These are phyloP conservation scores for Ursus arctos DNA, from an alignment of 2,113 vertebrate genomes.

Conservation along the genomic window DNA sequence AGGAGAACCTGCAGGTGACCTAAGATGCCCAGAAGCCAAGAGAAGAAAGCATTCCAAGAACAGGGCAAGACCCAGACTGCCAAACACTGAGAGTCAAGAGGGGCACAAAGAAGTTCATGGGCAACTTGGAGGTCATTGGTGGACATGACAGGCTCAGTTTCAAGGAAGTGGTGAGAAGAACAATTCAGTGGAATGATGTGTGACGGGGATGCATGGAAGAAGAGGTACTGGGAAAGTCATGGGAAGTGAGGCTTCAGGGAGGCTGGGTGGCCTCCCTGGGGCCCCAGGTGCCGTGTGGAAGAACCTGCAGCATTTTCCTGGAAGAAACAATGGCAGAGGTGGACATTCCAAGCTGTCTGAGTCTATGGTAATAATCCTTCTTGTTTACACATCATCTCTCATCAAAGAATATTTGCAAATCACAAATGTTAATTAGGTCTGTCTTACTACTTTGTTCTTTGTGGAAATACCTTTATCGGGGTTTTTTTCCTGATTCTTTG, in stretches of 20 bases:
- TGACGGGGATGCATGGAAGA: neutral
- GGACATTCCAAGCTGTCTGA: neutral
- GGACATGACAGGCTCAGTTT: neutral
- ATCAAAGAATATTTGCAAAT: constrained; percentile 4
- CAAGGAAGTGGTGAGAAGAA: no score
- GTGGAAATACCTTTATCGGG: neutral
- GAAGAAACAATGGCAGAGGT: neutral
- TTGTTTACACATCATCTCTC: neutral
- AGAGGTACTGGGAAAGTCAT: neutral
- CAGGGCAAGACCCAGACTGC: neutral
- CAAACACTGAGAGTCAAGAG: no score
- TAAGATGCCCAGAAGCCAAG: neutral
- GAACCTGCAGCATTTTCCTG: neutral
- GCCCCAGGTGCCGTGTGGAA: rapidly evolving
- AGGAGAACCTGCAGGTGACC: neutral
- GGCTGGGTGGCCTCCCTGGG: neutral
- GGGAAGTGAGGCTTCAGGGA: neutral
- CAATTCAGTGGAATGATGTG: neutral
- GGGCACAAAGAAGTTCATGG: neutral
- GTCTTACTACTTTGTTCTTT: neutral
- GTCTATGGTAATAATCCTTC: neutral
- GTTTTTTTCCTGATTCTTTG: constrained; percentile 13
- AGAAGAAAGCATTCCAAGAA: neutral
- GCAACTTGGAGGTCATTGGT: neutral
- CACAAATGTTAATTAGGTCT: constrained; percentile 2